Evolutionary conservation across 2,797 vertebrate species (phyloP).

Genomic region (Phaenicophaeus curvirostris): DNA sequence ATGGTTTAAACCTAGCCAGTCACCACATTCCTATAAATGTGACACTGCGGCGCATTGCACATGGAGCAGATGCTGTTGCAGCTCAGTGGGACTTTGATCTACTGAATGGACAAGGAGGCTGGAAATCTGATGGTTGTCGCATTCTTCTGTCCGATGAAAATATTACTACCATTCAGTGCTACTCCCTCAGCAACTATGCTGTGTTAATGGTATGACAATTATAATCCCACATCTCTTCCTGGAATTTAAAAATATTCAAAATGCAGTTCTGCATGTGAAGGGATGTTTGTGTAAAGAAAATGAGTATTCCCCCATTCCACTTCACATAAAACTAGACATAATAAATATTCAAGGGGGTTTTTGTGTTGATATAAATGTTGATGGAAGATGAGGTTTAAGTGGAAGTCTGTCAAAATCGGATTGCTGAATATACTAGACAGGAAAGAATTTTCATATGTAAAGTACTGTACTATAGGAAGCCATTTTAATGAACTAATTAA

Average conservation of each 20-base stretch:
- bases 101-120: slow-evolving; percentile 89
- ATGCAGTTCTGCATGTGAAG: background rate
- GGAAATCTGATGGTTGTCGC: slow-evolving; percentile 91
- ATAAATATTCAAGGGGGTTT: background rate
- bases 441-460: background rate
- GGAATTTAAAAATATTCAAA: background rate
- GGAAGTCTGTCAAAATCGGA: background rate
- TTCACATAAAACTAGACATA: background rate
- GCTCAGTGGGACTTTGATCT: slow-evolving; percentile 93
- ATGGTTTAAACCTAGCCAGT: slow-evolving; percentile 79
- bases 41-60: slow-evolving; percentile 88
- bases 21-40: slow-evolving; percentile 86
- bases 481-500: background rate
- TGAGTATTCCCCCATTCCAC: background rate
- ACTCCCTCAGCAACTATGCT: slow-evolving; percentile 91
- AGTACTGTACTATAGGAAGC: background rate
- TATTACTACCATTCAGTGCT: slow-evolving; percentile 92
- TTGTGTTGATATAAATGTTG: background rate
- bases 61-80: slow-evolving; percentile 88
- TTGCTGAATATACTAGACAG: background rate
- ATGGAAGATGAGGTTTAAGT: background rate
- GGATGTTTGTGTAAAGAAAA: background rate
- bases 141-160: slow-evolving; percentile 91
- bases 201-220: slow-evolving; percentile 88
- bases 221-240: background rate